These are phyloP conservation scores for Diuraphis noxia DNA, from an alignment of 1,140 invertebrate genomes.

Conservation along the genomic window DNA sequence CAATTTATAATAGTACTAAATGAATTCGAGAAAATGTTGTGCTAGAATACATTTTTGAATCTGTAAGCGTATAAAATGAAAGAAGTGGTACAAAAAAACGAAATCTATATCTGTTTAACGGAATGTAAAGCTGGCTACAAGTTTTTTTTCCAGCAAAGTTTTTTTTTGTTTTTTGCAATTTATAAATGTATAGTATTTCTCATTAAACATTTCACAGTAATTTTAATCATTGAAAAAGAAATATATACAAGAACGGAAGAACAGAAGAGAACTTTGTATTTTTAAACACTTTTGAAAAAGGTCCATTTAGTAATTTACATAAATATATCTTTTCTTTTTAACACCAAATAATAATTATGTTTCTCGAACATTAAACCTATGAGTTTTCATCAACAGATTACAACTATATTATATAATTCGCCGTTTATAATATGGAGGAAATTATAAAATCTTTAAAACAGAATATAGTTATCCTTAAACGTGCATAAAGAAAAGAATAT, in stretches of 20 bases:
- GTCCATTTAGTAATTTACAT: slow-evolving; percentile 35
- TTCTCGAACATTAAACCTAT: neutral
- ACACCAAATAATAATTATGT: slow-evolving; percentile 19
- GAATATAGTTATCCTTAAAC: neutral
- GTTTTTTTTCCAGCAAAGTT: neutral
- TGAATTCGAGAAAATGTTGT: neutral
- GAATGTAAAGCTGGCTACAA: neutral
- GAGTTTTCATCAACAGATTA: neutral
- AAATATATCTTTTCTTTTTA: slow-evolving; percentile 22
- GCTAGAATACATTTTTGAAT: neutral
- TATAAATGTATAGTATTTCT: slow-evolving; percentile 5
- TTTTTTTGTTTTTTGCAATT: neutral
- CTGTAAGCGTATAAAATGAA: neutral
- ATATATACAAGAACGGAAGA: neutral
- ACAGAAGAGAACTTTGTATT: neutral
- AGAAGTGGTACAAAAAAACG: neutral
- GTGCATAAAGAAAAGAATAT: neutral
- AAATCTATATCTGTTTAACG: neutral
- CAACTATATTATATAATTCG: neutral
- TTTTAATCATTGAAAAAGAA: slow-evolving; percentile 28
- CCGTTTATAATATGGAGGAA: neutral
- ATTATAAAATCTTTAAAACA: neutral
- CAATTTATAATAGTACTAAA: neutral
- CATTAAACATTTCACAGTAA: slow-evolving; percentile 38
- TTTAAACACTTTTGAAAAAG: slow-evolving; percentile 27